Evolutionary conservation across 2,797 vertebrate genomes (phyloP), one percentile per base, ranked within the genome.

Genomic region (Sandelia bainsii): DNA sequence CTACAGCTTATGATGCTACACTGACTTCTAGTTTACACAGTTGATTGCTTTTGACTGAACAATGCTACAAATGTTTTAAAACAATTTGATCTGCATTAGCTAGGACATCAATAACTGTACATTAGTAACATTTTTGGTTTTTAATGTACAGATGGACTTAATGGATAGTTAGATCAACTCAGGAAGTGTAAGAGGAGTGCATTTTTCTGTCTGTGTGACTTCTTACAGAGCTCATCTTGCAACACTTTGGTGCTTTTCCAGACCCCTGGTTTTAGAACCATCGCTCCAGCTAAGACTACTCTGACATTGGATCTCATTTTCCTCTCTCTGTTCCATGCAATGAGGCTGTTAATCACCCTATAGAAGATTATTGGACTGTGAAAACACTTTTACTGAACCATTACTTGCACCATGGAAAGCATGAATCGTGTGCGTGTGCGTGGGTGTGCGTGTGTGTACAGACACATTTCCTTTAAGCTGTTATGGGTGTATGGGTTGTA

Each of bases 301-400:
- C 34, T 20, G 32, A 59, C 27, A 50, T 22, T 32, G 8, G 40
- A 27, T 45, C 53, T 23, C 49, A 32, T 62, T 34, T 51, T 45
- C 19, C 32, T 51, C 57, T 48, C 32, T 60, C 13, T 51, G 42
- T 34, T 75, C 51, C 19, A 34, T 62, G 46, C 68, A 70, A 77
- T 54, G 69, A 68, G 34, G 20, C 45, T 64, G 61, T 62, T 64
- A 61, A 32, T 72, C 52, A 68, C 46, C 59, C 61, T 72, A 62
- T 46, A 74, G 68, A 39, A 79, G 56, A 69, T 80, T 73, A 80
- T 52, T 80, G 48, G 49, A 71, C 76, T 66, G 67, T 70, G 51
- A 79, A 87, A 87, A 69, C 42, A 65, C 44, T 79, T 87, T 72
- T 72, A 84, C 52, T 80, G 68, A 81, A 72, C 75, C 39, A 71